These are phyloP conservation scores for Drosophila kikkawai DNA, from an alignment of 1,140 invertebrate genomes.

Conservation along the genomic window DNA sequence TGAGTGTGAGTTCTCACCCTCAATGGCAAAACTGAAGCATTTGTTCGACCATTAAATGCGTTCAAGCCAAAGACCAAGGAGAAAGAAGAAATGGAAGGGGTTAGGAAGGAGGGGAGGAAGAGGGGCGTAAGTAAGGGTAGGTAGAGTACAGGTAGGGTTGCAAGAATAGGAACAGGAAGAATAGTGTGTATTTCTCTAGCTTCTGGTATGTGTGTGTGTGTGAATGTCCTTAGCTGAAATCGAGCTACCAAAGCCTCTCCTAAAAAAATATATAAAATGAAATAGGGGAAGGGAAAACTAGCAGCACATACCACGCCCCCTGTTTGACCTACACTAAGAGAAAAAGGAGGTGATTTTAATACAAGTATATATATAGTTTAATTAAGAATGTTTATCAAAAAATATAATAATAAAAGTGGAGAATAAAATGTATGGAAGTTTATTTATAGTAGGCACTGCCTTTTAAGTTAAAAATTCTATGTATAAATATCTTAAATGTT, in stretches of 20 bases:
- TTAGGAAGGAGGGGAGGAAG: background rate
- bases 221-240: slow-evolving; percentile 39
- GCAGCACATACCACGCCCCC: slow-evolving; percentile 42
- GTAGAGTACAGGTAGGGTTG: background rate
- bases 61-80: slow-evolving; percentile 32
- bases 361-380: no score
- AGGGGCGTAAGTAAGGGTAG: background rate
- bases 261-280: background rate
- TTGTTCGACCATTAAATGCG: slow-evolving; percentile 69
- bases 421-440: no score
- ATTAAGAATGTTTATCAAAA: background rate
- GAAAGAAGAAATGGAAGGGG: background rate
- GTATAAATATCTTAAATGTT: no score
- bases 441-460: no score
- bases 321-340: slow-evolving; percentile 25
- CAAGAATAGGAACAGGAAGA: slow-evolving; percentile 40
- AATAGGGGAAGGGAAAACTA: slow-evolving; percentile 15
- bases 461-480: no score
- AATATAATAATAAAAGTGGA: no score
- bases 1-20: slow-evolving; percentile 34
- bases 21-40: slow-evolving; percentile 19
- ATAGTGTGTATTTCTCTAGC: slow-evolving; percentile 41
- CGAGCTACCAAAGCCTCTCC: slow-evolving; percentile 31
- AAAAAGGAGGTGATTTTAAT: background rate
- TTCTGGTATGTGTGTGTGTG: background rate